These are phyloP conservation scores for Vimba vimba DNA, from an alignment of 2,113 vertebrate species.

Conservation along the genomic window DNA sequence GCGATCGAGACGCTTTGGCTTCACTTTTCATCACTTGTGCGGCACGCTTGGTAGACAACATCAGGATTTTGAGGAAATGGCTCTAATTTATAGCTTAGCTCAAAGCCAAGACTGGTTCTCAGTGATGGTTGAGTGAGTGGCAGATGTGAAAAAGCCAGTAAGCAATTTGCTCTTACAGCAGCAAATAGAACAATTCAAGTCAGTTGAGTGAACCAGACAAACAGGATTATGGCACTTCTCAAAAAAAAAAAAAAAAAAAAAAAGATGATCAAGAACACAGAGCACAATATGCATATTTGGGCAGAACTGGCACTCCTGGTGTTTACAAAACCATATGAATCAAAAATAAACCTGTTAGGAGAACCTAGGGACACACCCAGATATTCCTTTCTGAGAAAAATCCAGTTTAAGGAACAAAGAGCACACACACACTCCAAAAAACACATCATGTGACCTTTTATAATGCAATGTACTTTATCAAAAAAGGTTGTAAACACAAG, in stretches of 20 bases:
- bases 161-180: constrained; percentile 28
- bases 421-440: neutral
- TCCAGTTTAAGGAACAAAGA: neutral
- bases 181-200: constrained; percentile 21
- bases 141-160: constrained; percentile 47
- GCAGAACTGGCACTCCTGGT: neutral
- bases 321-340: neutral
- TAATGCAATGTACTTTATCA: neutral
- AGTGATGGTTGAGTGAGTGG: constrained; percentile 41
- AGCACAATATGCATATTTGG: neutral
- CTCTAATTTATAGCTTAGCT: constrained; percentile 12
- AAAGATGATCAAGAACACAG: neutral
- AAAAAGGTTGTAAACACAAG: neutral
- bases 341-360: constrained; percentile 1
- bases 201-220: constrained; percentile 17
- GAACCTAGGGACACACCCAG: constrained; percentile 1
- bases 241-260: neutral
- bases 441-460: neutral
- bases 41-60: neutral
- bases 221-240: constrained; percentile 18
- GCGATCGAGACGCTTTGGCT: no score
- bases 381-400: neutral
- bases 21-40: no score
- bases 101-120: constrained; percentile 45
- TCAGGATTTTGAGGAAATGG: neutral